Percentiles rank a stretch among this genome's conserved stretches.
These are phyloP conservation scores for Platyscapa corneri DNA, from an alignment of 1,140 invertebrate genomes.

Conservation along the genomic window DNA sequence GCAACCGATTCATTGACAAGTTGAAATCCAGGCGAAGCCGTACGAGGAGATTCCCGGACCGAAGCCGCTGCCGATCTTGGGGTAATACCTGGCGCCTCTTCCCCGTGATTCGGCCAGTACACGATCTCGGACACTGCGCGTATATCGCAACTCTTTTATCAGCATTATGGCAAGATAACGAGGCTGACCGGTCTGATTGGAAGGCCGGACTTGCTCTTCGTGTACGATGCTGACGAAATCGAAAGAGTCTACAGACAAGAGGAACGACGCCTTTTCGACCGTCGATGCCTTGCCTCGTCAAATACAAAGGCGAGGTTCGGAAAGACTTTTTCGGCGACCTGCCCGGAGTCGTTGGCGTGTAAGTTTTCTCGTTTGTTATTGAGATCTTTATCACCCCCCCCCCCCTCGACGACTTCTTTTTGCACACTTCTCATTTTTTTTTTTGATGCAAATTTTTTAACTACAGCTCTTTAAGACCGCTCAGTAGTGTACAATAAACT, in stretches of 20 bases:
- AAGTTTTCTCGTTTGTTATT: conserved; percentile 68
- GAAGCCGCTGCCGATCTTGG: conserved; percentile 84
- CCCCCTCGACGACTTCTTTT: too few relatives aligned
- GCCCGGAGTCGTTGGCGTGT: conserved; percentile 90
- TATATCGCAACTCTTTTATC: conserved; percentile 81
- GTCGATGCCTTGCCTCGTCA: conserved; percentile 89
- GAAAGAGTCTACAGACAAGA: conserved; percentile 86
- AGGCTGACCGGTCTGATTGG: conserved; percentile 84
- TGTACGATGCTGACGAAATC: conserved; percentile 89
- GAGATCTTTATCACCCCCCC: too few relatives aligned
- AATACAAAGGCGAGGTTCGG: conserved; percentile 86
- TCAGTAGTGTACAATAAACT: too few relatives aligned
- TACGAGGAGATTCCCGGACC: conserved; percentile 88
- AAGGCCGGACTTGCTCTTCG: conserved; percentile 86
- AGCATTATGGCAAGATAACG: conserved; percentile 86
- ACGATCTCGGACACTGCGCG: conserved; percentile 86
- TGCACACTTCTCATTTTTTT: too few relatives aligned
- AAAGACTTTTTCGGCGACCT: conserved; percentile 88
- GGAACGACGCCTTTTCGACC: conserved; percentile 86
- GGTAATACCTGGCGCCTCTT: conserved; percentile 84
- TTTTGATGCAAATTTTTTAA: too few relatives aligned
- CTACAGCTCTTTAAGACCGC: too few relatives aligned
- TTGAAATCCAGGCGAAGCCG: conserved; percentile 68
- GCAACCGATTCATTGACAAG: not conserved
- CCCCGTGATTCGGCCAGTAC: conserved; percentile 81